A percentile compares a stretch with the other conserved stretches of the same genome.
These are phyloP conservation scores for Mechanitis messenoides DNA, from an alignment of 2,888 invertebrate species.

Conservation along the genomic window DNA sequence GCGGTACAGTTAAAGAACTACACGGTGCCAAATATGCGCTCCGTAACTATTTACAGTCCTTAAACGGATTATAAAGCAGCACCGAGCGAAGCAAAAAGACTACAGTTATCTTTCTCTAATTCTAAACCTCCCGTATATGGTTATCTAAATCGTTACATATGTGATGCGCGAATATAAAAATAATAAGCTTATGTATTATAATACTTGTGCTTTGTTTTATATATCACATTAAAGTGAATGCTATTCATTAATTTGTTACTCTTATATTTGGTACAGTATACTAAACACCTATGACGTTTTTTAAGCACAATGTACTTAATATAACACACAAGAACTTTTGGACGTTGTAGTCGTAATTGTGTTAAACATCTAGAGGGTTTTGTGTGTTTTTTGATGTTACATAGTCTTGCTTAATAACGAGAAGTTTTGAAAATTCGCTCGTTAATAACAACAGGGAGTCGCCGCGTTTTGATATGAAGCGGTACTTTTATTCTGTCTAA, in stretches of 20 bases:
- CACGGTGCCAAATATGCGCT: conserved; percentile 68
- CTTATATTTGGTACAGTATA: too few species aligned
- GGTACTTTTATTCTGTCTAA: conserved; percentile 73
- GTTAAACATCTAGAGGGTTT: too few species aligned
- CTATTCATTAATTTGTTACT: too few species aligned
- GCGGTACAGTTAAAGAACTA: conserved; percentile 63
- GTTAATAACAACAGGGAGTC: conserved; percentile 57
- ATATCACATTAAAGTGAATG: too few species aligned
- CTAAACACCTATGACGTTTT: too few species aligned
- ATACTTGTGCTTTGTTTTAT: too few species aligned
- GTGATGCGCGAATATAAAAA: conserved; percentile 29
- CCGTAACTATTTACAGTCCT: conserved; percentile 59
- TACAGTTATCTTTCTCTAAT: conserved; percentile 38
- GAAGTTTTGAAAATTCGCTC: conserved; percentile 43
- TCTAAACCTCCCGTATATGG: conserved; percentile 34
- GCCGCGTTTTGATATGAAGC: conserved; percentile 67
- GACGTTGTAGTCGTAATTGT: too few species aligned
- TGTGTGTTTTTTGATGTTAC: not conserved
- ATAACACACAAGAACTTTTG: too few species aligned
- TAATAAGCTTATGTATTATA: conserved; percentile 5
- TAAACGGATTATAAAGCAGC: conserved; percentile 62
- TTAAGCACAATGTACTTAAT: too few species aligned
- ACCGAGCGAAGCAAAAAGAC: conserved; percentile 43
- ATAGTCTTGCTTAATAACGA: conserved; percentile 23
- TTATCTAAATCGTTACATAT: conserved; percentile 43